phyloP scores from a whole-genome alignment of 1,140 invertebrate genomes.

The Neoseiulus cucumeris region DNA sequence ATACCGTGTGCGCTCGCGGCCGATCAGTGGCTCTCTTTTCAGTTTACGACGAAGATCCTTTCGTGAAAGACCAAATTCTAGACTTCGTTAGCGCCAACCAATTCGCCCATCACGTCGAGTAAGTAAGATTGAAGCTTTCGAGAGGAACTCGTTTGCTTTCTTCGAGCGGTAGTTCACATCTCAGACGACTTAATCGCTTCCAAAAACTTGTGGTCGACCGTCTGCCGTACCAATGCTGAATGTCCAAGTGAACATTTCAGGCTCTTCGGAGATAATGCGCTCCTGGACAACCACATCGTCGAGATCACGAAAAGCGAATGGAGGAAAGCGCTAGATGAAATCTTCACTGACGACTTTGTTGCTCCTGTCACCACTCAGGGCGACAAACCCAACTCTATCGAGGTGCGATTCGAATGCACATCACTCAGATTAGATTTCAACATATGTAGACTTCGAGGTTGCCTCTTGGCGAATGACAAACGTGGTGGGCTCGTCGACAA shows the following conservation, averaged over 20 bases:
- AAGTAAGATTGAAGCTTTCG: background rate
- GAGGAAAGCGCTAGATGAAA: background rate
- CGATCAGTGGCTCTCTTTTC: constrained; percentile 18
- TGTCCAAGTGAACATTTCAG: no score
- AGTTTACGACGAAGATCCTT: constrained; percentile 18
- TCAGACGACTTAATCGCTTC: no score
- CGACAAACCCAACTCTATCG: background rate
- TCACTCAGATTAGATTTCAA: no score
- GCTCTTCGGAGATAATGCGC: no score
- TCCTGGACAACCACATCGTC: background rate
- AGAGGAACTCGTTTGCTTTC: no score
- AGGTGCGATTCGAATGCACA: background rate
- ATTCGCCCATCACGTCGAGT: background rate
- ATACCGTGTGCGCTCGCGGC: constrained; percentile 18
- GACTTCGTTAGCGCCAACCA: constrained; percentile 14
- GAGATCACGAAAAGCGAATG: background rate
- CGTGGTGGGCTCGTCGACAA: no score
- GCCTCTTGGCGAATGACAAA: no score
- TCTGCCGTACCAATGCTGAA: no score
- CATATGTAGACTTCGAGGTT: no score
- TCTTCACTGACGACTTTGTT: background rate
- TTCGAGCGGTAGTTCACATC: no score
- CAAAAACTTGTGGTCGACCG: no score
- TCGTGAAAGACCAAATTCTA: constrained; percentile 19
- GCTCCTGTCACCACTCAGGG: background rate